A percentile compares a stretch with the other conserved stretches of the same genome.
Conservation (phyloP, 1,140 invertebrate genomes). For the Aphidius gifuensis region DNA sequence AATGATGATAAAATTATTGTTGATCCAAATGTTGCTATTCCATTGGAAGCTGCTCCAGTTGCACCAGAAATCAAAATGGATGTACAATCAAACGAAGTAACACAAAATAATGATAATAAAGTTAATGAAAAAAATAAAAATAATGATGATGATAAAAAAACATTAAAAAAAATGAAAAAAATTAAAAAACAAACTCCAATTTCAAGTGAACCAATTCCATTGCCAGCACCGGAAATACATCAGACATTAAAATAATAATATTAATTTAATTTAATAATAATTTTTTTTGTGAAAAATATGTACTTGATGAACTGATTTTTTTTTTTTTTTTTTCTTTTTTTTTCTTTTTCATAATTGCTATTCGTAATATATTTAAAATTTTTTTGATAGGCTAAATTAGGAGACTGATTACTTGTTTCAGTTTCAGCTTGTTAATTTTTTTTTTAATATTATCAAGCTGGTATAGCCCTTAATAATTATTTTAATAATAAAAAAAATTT, state of each 20-base stretch:
- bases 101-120: neutral
- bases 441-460: slow-evolving; percentile 1
- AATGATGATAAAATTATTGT: neutral
- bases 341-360: no score
- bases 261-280: slow-evolving; percentile 2
- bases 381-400: slow-evolving; percentile 2
- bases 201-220: slow-evolving; percentile 44
- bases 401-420: slow-evolving; percentile 19
- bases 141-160: neutral
- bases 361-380: neutral
- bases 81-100: slow-evolving; percentile 1
- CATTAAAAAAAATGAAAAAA: slow-evolving; percentile 41
- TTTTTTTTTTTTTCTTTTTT: neutral
- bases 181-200: slow-evolving; percentile 41
- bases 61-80: slow-evolving; percentile 15
- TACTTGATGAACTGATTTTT: neutral
- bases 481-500: slow-evolving; percentile 1
- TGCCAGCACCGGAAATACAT: slow-evolving; percentile 35
- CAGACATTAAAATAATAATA: neutral
- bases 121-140: slow-evolving; percentile 11
- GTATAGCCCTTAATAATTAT: neutral
- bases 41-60: slow-evolving; percentile 9
- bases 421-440: slow-evolving; percentile 7
- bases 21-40: slow-evolving; percentile 4
- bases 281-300: neutral